Conservation (phyloP, 1,140 invertebrate genomes). For the Leptoteleia sp. region DNA sequence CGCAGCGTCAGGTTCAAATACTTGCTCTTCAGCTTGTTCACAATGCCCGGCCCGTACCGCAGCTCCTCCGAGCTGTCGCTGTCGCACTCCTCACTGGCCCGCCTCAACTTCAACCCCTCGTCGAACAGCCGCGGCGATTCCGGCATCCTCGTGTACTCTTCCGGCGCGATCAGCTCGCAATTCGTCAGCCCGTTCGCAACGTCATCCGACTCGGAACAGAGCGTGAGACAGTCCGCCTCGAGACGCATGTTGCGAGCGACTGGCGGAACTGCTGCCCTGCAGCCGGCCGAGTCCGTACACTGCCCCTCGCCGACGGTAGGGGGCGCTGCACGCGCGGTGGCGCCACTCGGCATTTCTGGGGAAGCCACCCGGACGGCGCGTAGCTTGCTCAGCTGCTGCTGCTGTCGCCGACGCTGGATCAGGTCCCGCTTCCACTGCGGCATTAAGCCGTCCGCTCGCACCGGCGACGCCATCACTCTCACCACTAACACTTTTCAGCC, state of each 20-base stretch:
- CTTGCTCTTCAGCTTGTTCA: slow-evolving; percentile 91
- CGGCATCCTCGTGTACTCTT: slow-evolving; percentile 48
- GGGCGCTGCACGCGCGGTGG: slow-evolving; percentile 35
- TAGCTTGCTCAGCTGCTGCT: slow-evolving; percentile 39
- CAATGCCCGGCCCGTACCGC: slow-evolving; percentile 95
- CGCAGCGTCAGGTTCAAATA: slow-evolving; percentile 90
- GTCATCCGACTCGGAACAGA: slow-evolving; percentile 75
- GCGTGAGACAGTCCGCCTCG: slow-evolving; percentile 73
- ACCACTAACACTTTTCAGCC: slow-evolving; percentile 7
- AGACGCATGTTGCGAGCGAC: slow-evolving; percentile 80
- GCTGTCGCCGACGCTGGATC: slow-evolving; percentile 83
- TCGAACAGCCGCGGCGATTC: slow-evolving; percentile 32
- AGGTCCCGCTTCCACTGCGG: slow-evolving; percentile 89
- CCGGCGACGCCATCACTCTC: slow-evolving; percentile 26
- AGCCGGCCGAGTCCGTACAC: slow-evolving; percentile 20
- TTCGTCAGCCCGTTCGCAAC: slow-evolving; percentile 64
- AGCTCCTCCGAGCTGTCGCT: slow-evolving; percentile 88
- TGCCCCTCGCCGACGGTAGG: slow-evolving; percentile 22
- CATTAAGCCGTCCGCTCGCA: slow-evolving; percentile 54
- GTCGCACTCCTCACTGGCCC: slow-evolving; percentile 65
- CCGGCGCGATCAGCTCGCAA: slow-evolving; percentile 31
- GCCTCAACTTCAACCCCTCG: slow-evolving; percentile 9
- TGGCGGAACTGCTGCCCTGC: slow-evolving; percentile 74
- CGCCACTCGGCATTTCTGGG: slow-evolving; percentile 56
- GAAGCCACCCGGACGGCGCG: slow-evolving; percentile 37